Evolutionary conservation across 2,888 invertebrate genomes (phyloP), one percentile per base, ranked within the genome.

Genomic region (Falcaria lacertinaria): DNA sequence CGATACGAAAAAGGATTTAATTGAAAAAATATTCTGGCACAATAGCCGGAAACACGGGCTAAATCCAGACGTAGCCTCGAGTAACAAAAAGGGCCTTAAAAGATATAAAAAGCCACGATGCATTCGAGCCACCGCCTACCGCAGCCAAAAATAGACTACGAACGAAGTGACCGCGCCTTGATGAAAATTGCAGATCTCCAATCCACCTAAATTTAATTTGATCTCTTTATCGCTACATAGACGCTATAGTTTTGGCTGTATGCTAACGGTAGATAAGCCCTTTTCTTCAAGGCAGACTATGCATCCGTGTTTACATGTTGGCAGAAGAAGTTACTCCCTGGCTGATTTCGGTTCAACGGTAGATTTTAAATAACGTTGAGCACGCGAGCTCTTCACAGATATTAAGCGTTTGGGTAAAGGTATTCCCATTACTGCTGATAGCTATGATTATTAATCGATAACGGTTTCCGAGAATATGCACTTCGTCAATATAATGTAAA

Each of bases 61-160:
- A 74, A 78, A 80, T 74, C 71, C 79, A 82, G 78, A 76, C 75
- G 64, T 69, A 64, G 74, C 75, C 73, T 67, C 73, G 57, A 68
- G 74, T 69, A 69, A 79, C 80, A 76, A 82, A 84, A 83, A 79
- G 68, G 59, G 59, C 69, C 67, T 62, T 68, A 73, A 76, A 77
- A 71, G 68, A 67, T 60, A 69, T 69, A 78, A 80, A 84, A 84
- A 82, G 72, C 54, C 65, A 61, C 68, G 70, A 65, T 74, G 73
- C 80, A 82, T 75, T 74, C 71, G 75, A 81, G 75, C 83, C 77
- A 79, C 88, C 88, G 88, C 88, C 88, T 88, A 88, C 88, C 88
- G 84, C 87, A 87, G 85, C 76, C 84, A 86, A 82, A 88, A 88
- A 88, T 88, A 88, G 77, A 86, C 64, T 54, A 77, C 60, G 62